These are phyloP conservation scores for Aphodius sticticus DNA, from an alignment of 2,888 invertebrate species.

Conservation along the genomic window DNA sequence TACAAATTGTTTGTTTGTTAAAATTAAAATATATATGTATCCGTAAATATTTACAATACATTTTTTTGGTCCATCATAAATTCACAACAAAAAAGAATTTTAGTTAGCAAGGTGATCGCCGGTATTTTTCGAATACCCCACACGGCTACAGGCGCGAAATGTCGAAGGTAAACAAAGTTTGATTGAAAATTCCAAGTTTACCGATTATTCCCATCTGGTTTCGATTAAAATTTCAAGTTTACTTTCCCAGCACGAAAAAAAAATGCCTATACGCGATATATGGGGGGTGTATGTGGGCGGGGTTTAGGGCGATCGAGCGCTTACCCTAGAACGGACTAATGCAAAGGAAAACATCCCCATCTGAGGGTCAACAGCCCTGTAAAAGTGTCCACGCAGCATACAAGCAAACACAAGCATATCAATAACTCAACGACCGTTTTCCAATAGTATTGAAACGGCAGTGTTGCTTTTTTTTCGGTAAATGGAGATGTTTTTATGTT, in stretches of 20 bases:
- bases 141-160: background rate
- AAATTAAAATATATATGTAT: no score
- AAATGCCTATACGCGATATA: background rate
- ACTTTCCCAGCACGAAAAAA: background rate
- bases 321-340: background rate
- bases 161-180: background rate
- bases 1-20: no score
- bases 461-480: background rate
- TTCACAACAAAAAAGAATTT: no score
- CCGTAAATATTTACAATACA: no score
- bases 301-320: background rate
- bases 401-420: background rate
- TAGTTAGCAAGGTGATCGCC: no score
- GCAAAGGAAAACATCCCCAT: background rate
- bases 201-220: background rate
- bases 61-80: no score
- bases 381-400: background rate
- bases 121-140: background rate
- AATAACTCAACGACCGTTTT: background rate
- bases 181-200: background rate
- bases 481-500: background rate
- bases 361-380: background rate
- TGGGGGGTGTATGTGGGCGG: background rate
- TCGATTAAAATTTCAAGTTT: conserved; percentile 4
- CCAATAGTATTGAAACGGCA: background rate